These are phyloP conservation scores for Eueremaeus valkanovi DNA, from an alignment of 2,888 invertebrate genomes.

Conservation along the genomic window DNA sequence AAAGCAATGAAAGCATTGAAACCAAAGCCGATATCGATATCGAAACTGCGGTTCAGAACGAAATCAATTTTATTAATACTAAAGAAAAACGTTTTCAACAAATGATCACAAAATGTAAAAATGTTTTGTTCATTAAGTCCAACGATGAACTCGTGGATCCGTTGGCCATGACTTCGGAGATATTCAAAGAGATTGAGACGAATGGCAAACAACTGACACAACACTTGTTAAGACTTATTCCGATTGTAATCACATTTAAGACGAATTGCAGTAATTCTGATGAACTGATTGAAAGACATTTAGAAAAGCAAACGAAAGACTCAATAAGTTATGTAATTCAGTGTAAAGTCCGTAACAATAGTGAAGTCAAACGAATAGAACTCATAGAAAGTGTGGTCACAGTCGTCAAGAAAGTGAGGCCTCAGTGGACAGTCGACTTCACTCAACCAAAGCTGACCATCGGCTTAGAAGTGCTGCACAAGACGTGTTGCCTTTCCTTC, in stretches of 20 bases:
- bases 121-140: constrained; percentile 79
- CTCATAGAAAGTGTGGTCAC: constrained; percentile 58
- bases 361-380: constrained; percentile 62
- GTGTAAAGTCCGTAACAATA: constrained; percentile 67
- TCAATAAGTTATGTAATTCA: constrained; percentile 39
- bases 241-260: constrained; percentile 74
- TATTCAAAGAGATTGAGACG: constrained; percentile 67
- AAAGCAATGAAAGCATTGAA: constrained; percentile 21
- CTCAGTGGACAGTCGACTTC: constrained; percentile 64
- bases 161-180: constrained; percentile 64
- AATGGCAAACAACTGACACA: constrained; percentile 68
- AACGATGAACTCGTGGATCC: constrained; percentile 66
- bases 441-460: constrained; percentile 69
- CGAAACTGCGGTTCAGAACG: constrained; percentile 51
- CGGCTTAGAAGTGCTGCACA: constrained; percentile 75
- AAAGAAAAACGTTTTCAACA: constrained; percentile 58
- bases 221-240: constrained; percentile 72
- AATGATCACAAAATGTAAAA: constrained; percentile 74
- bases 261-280: constrained; percentile 72
- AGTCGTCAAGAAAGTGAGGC: constrained; percentile 44
- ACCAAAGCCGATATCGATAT: constrained; percentile 47
- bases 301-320: constrained; percentile 55
- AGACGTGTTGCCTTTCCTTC: constrained; percentile 72
- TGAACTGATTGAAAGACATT: constrained; percentile 62
- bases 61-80: constrained; percentile 50